These are phyloP conservation scores for Mystacornis crossleyi DNA, from an alignment of 2,113 vertebrate genomes.

Conservation along the genomic window DNA sequence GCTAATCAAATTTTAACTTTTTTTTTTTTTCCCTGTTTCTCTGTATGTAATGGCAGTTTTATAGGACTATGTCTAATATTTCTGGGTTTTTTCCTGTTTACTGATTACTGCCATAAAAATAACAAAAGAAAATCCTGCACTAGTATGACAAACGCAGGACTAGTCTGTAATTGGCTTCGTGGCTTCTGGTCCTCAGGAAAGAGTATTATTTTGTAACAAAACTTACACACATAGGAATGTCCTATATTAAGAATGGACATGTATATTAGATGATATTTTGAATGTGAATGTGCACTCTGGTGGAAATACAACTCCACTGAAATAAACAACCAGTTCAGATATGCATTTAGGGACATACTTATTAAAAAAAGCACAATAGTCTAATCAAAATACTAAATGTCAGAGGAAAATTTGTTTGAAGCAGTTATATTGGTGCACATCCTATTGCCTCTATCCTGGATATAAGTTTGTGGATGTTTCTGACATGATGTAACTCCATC, in stretches of 20 bases:
- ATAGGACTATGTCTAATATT: background rate
- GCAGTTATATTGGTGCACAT: background rate
- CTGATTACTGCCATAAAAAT: background rate
- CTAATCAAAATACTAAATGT: background rate
- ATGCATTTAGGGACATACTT: background rate
- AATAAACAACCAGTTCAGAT: background rate
- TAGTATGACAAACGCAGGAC: background rate
- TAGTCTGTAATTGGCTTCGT: background rate
- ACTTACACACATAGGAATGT: rapidly evolving
- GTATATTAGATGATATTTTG: background rate
- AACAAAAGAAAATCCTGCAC: background rate
- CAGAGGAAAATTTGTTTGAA: background rate
- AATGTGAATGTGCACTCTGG: background rate
- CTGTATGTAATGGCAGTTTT: background rate
- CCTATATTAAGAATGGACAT: background rate
- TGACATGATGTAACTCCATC: background rate
- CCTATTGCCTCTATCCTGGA: background rate
- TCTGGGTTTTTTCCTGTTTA: background rate
- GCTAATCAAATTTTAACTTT: constrained; percentile 8
- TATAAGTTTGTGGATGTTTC: background rate
- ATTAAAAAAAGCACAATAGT: background rate
- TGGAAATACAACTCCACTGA: background rate
- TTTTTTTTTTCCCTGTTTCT: background rate
- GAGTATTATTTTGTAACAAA: background rate
- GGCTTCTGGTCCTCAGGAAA: background rate